These are phyloP conservation scores for Andrena fulva DNA, from an alignment of 2,888 invertebrate species.

Conservation along the genomic window DNA sequence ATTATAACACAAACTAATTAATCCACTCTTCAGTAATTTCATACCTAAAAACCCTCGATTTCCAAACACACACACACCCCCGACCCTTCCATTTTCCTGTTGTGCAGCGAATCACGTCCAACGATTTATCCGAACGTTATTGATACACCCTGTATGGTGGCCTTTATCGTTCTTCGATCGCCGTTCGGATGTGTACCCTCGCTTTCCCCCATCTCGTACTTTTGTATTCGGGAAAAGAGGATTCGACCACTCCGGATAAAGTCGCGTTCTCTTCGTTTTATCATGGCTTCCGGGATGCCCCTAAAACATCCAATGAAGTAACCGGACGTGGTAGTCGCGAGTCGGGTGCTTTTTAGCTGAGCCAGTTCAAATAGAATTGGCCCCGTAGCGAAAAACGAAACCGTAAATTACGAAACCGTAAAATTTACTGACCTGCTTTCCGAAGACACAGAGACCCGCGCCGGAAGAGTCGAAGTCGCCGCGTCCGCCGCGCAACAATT, in stretches of 20 bases:
- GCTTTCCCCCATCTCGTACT: constrained; percentile 11
- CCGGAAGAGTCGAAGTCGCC: constrained; percentile 23
- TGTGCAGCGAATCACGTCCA: constrained; percentile 2
- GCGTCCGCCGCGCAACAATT: constrained; percentile 6
- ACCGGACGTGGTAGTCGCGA: neutral
- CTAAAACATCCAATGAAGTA: constrained; percentile 35
- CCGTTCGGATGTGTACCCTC: constrained; percentile 33
- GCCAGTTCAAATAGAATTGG: constrained; percentile 50
- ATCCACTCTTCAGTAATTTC: no score
- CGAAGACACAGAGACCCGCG: neutral
- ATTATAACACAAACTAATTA: no score
- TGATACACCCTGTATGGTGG: neutral
- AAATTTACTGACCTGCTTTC: constrained; percentile 56
- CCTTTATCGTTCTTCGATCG: constrained; percentile 38
- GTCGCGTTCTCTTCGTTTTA: constrained; percentile 36
- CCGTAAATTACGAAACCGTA: constrained; percentile 55
- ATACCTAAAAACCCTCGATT: neutral
- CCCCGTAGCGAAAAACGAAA: constrained; percentile 45
- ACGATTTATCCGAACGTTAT: constrained; percentile 5
- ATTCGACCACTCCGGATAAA: constrained; percentile 28
- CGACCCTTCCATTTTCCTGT: neutral
- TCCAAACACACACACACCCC: neutral
- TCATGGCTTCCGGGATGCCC: constrained; percentile 25
- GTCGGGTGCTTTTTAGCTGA: constrained; percentile 25
- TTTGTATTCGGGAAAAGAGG: constrained; percentile 16